Base-by-base conservation (phyloP, 2,113 vertebrate species). In the Chaenogobius annularis region DNA sequence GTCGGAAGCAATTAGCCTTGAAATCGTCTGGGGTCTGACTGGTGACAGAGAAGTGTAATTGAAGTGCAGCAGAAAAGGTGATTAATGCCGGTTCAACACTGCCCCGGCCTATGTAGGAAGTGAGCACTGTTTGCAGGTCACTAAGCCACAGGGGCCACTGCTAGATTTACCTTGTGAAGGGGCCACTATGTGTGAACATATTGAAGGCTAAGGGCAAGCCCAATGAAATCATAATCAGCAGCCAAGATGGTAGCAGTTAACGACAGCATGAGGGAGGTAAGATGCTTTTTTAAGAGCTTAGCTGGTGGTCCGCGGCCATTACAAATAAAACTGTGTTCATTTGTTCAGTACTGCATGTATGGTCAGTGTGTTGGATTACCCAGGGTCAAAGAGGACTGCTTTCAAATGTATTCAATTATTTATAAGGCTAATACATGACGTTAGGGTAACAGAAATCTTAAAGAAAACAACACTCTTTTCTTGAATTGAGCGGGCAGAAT, bases 1-100 rank as follows among this genome's bases (percentile, higher is more conserved):
- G 85, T 91, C 81, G 17, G 74, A 80, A 78, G 68, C 67, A 84
- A 91, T 92, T 92, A 90, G 68, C 75, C 77, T 68, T 82, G 72
- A 88, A 89, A 76, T 80, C 65, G 74, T 85, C 88, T 71, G 22
- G 50, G 26, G 64, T 55, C 58, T 35, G 22, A 40, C 62, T 59
- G 75, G 75, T 83, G 82, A 89, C 82, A 87, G 64, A 66, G 74
- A 12, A 43, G n/a, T 81, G 78, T 85, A 86, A 90, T 88, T 54
- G 66, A 87, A 83, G 77, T 59, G n/a, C 9, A 13, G 64, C 59
- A 46, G 72, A 48, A 61, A 61, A 66, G 74, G 80, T 85, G 79
- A 89, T 88, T 87, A 87, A 83, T 67, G 26, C 37, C 73, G 77
- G 87, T 85, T 78, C 85, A 79, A 83, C 31, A 17, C 14, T 31